Evolutionary conservation across 2,113 vertebrate species (phyloP).

Genomic region (Chionis minor): DNA sequence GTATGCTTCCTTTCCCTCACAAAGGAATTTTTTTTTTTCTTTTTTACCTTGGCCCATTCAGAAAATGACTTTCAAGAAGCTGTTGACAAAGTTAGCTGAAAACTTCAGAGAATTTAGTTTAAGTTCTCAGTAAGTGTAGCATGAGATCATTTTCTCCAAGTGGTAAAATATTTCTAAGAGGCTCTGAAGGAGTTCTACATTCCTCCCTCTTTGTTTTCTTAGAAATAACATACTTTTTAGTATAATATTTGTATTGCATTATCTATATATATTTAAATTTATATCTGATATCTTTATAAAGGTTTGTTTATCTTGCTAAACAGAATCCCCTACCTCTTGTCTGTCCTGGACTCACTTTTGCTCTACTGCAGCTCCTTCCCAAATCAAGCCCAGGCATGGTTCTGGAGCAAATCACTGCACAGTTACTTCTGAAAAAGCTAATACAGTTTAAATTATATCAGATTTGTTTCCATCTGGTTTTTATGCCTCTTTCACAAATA

Average conservation of each 20-base stretch:
- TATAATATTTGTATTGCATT: not conserved
- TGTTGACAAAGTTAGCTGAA: not conserved
- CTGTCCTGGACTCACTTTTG: not conserved
- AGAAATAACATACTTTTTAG: not conserved
- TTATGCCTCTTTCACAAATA: not conserved
- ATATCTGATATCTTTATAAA: not conserved
- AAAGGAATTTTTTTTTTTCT: not conserved
- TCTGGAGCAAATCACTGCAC: not conserved
- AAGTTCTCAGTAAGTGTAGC: not conserved
- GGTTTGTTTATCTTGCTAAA: rapidly evolving
- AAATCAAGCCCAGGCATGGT: not conserved
- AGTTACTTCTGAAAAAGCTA: not conserved
- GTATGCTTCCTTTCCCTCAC: not conserved
- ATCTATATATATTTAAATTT: not conserved
- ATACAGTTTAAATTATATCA: not conserved
- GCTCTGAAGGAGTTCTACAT: not conserved
- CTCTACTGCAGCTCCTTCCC: not conserved
- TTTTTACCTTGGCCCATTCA: not conserved
- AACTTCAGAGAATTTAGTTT: not conserved
- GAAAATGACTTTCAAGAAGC: not conserved
- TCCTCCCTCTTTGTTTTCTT: not conserved
- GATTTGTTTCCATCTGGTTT: not conserved
- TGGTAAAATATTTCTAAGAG: not conserved
- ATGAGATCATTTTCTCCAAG: not conserved
- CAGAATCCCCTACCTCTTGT: not conserved